Base-by-base conservation (phyloP, 2,888 invertebrate species). In the Drosophila percnosoma region DNA sequence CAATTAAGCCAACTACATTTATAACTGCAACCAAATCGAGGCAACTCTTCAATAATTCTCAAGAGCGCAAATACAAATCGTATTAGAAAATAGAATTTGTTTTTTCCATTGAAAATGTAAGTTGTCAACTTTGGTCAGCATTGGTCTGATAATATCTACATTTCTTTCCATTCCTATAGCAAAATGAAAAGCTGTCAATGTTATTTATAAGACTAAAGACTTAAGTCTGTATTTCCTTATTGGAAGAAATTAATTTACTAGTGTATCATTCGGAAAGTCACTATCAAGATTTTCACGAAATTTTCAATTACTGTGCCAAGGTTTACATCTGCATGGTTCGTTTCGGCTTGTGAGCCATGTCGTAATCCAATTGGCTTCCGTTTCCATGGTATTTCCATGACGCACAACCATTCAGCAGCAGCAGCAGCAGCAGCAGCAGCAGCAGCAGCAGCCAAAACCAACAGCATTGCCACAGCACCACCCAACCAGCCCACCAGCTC, bases 341-440 rank as follows among this genome's bases (percentile, higher is more conserved):
- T 29, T 61, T 58, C 36, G 53, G 63, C 38, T 61, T 66, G 40
- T 58, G 63, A 64, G 66, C 49, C 77, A 58, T 61, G 73, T 58
- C 60, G 66, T 77, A 77, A 78, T 78, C 74, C 77, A 74, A 78
- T 78, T 78, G 77, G 70, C 71, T 67, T 75, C 70, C 62, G 70
- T 70, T 60, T 68, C 64, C 68, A 74, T 68, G 33, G 53, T 24
- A 45, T 45, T 24, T 45, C 53, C 36, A 54, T 54, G 54, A 18
- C 24, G 33, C 27, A 42, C 42, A 58, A 18, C 18, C 40, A 49
- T 45, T 15, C 27, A 27, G 45, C 53, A n/a, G 11, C 59, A n/a
- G 11, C 59, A 21, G 34, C 45, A 34, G 21, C 29, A 29, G 49
- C 59, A 18, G 33, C 59, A 18, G 24, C 59, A 21, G 38, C 38